Conservation (phyloP, 2,113 vertebrate genomes). For the Scytalopus superciliaris region DNA sequence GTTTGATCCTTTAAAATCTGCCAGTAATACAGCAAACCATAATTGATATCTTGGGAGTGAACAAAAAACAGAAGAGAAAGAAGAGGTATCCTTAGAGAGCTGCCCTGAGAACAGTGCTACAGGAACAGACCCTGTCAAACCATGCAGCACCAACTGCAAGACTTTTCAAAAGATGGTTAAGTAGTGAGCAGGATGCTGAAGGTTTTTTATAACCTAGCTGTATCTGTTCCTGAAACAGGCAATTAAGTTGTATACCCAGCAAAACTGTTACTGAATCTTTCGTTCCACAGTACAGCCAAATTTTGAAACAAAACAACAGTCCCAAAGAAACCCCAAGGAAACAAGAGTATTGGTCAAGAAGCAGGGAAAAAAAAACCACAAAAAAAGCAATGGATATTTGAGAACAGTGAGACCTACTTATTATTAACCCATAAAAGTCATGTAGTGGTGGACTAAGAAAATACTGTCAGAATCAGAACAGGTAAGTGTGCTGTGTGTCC, state of each 20-base stretch:
- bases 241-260: background rate
- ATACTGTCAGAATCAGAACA: background rate
- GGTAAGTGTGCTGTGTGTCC: background rate
- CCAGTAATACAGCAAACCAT: background rate
- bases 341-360: background rate
- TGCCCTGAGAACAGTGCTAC: background rate
- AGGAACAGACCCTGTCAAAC: background rate
- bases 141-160: background rate
- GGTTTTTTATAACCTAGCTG: background rate
- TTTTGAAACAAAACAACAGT: background rate
- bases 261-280: background rate
- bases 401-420: background rate
- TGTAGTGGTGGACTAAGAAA: background rate
- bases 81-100: background rate
- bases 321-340: background rate
- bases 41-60: background rate
- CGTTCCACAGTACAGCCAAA: background rate
- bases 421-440: background rate
- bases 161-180: background rate
- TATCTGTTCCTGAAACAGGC: background rate
- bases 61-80: background rate
- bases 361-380: background rate
- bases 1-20: background rate
- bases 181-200: background rate
- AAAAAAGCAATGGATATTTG: background rate